Base-by-base conservation (phyloP, 2,113 vertebrate genomes). In the Silurus meridionalis region DNA sequence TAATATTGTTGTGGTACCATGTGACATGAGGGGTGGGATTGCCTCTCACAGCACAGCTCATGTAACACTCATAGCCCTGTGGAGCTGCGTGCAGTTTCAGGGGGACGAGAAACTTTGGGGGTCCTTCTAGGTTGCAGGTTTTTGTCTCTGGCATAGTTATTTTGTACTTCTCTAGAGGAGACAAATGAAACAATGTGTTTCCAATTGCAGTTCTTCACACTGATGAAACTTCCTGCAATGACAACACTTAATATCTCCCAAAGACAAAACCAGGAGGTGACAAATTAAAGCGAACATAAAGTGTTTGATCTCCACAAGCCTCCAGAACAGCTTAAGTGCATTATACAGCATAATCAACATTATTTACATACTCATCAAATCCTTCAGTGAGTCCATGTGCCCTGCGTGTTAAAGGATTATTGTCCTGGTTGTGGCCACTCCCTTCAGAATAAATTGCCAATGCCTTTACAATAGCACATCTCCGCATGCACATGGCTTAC, bases 41-140 rank as follows among this genome's bases (percentile, higher is more conserved):
- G 4, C 97, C 97, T 55, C 90, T 94, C 4, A 98, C 90, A 0
- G 98, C 97, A 0, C 98, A 99, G 91, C 92, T 99, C 97, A 99
- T 98, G 85, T 87, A 95, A 80, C 97, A 98, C 80, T 97, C 96
- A 0, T 95, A 97, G 14, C 97, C 97, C 0, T 91, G 88, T 0
- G 95, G 96, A 87, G 97, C 95, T 15, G 95, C 91, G n/a, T 98
- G 97, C 8, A 93, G 75, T 91, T 97, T 97, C 58, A 99, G 86
- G 0, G 94, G 93, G 17, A 97, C 96, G 0, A 96, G 90, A 88
- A 99, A 96, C 63, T 94, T 93, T 0, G 97, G 97, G 82, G 95
- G 94, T 88, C 92, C 94, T 79, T 92, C 92, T 3, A 95, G 93
- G 80, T 96, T 86, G 0, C 95, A 95, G 14, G 86, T 37, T 85